phyloP scores from a whole-genome alignment of 2,113 vertebrate genomes.

The Anguilla japonica region DNA sequence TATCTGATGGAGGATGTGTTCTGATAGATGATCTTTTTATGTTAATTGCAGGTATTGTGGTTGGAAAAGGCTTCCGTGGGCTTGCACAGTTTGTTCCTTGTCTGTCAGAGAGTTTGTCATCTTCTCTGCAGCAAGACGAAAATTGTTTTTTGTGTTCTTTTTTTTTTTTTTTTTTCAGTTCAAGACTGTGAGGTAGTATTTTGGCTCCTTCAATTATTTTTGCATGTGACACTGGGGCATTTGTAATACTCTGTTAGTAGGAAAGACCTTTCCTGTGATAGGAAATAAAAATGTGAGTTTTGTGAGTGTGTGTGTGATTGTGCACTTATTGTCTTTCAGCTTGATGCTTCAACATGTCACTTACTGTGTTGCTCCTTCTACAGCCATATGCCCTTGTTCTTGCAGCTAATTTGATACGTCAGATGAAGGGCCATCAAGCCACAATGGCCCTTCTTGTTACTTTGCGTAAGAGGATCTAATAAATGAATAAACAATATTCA shows the following conservation, averaged over 20 bases:
- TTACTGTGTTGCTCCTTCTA: not conserved
- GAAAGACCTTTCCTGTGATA: no score
- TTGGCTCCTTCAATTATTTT: no score
- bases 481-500: not conserved
- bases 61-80: not conserved
- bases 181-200: not conserved
- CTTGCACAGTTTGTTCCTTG: not conserved
- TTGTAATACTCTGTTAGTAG: no score
- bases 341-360: no score
- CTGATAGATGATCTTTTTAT: not conserved
- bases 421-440: no score
- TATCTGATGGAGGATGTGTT: not conserved
- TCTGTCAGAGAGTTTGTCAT: not conserved
- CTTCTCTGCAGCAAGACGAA: not conserved
- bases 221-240: no score
- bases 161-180: not conserved
- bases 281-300: no score
- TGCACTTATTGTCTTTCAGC: no score
- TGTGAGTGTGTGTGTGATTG: no score
- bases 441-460: not conserved
- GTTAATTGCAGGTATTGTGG: conserved; percentile 9
- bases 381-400: not conserved
- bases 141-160: not conserved
- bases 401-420: not conserved
- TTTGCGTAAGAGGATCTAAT: not conserved